Conservation (phyloP, 1,140 invertebrate species). For the Drosophila prosaltans region DNA sequence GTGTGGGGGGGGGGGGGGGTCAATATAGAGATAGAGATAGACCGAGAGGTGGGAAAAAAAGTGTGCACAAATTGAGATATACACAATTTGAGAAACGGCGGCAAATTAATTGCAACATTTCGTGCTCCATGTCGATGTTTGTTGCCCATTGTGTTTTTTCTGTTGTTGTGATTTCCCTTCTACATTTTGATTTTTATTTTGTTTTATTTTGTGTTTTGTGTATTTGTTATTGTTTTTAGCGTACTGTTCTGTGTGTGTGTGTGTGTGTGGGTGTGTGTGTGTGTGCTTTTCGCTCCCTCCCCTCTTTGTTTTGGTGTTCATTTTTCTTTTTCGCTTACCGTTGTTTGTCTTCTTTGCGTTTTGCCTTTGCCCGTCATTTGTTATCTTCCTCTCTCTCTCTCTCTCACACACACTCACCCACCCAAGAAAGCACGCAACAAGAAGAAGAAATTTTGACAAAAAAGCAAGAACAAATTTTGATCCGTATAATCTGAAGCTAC, state of each 20-base stretch:
- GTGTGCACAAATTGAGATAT: slow-evolving; percentile 54
- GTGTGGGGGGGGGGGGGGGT: background rate
- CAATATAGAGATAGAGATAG: background rate
- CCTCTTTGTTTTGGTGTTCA: background rate
- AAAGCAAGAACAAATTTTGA: slow-evolving; percentile 24
- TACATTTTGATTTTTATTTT: slow-evolving; percentile 13
- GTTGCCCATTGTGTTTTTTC: slow-evolving; percentile 3
- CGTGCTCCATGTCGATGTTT: slow-evolving; percentile 51
- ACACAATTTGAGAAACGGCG: slow-evolving; percentile 53
- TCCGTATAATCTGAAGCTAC: slow-evolving; percentile 50
- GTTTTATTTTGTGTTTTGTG: background rate
- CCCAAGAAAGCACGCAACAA: slow-evolving; percentile 2
- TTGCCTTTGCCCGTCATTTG: slow-evolving; percentile 65
- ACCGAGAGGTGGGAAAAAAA: slow-evolving; percentile 1
- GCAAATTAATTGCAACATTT: slow-evolving; percentile 72
- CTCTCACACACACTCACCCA: slow-evolving; percentile 14
- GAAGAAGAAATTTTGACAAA: background rate
- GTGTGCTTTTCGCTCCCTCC: no score
- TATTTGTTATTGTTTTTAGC: slow-evolving; percentile 11
- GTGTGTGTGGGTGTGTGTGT: no score
- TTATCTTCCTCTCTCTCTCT: slow-evolving; percentile 42
- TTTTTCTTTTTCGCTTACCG: slow-evolving; percentile 48
- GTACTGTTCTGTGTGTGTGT: no score
- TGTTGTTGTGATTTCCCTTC: slow-evolving; percentile 18
- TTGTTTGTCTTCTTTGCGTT: slow-evolving; percentile 58